These are phyloP conservation scores for Stenoptilia bipunctidactyla DNA, from an alignment of 2,888 invertebrate genomes.

Conservation along the genomic window DNA sequence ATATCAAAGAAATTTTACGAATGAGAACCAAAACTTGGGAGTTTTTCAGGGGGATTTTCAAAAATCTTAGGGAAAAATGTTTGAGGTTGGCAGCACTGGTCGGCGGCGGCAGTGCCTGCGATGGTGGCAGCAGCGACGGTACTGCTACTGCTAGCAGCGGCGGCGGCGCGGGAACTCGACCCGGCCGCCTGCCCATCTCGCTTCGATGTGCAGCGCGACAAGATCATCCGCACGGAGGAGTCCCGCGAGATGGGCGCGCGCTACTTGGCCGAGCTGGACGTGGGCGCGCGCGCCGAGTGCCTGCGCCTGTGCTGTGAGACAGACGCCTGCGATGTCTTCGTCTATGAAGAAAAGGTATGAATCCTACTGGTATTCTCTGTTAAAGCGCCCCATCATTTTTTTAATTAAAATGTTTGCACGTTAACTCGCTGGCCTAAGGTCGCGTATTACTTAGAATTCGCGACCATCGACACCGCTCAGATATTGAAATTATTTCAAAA, in stretches of 20 bases:
- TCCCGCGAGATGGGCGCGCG: constrained; percentile 90
- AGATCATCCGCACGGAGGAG: constrained; percentile 92
- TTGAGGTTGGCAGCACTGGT: constrained; percentile 2
- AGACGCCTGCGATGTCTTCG: constrained; percentile 88
- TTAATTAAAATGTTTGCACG: too few relatives aligned
- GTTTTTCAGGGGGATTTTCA: too few relatives aligned
- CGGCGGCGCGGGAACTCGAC: constrained; percentile 65
- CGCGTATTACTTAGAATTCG: too few relatives aligned
- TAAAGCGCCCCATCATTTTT: too few relatives aligned
- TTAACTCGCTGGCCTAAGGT: too few relatives aligned
- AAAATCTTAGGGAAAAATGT: too few relatives aligned
- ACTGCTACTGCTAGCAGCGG: constrained; percentile 24
- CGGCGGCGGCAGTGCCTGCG: constrained; percentile 17
- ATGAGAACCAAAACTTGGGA: too few relatives aligned
- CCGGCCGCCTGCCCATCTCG: constrained; percentile 78
- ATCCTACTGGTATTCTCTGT: too few relatives aligned
- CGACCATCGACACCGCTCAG: too few relatives aligned
- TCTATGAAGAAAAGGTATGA: constrained; percentile 89
- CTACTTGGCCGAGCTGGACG: constrained; percentile 87
- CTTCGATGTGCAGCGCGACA: constrained; percentile 89
- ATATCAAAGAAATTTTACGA: too few relatives aligned
- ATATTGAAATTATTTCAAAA: too few relatives aligned
- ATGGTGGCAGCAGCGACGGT: constrained; percentile 29
- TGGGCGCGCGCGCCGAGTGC: constrained; percentile 85
- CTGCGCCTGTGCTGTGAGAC: constrained; percentile 90